Conservation (phyloP, 2,888 invertebrate species). For the Melolontha melolontha region DNA sequence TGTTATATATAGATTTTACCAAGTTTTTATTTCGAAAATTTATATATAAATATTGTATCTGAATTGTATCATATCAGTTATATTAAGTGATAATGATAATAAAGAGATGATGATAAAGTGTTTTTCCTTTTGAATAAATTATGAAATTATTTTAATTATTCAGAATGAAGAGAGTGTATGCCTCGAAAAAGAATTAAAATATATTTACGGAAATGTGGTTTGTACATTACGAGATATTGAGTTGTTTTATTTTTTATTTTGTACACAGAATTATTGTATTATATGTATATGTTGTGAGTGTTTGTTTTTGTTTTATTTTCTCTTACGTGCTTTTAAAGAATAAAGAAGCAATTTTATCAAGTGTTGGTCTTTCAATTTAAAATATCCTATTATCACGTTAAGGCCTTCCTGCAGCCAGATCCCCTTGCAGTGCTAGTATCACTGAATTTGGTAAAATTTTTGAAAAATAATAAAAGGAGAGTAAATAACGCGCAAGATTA, state of each 20-base stretch:
- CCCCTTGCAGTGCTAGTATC: too few species aligned
- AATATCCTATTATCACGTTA: too few species aligned
- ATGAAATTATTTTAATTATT: slow-evolving; percentile 26
- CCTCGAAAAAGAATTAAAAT: slow-evolving; percentile 10
- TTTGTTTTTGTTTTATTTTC: slow-evolving; percentile 49
- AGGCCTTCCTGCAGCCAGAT: too few species aligned
- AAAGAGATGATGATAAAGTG: slow-evolving; percentile 26
- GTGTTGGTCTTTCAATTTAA: neutral
- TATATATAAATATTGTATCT: slow-evolving; percentile 31
- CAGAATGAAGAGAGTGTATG: slow-evolving; percentile 20
- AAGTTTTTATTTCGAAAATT: slow-evolving; percentile 31
- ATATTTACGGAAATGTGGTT: slow-evolving; percentile 26
- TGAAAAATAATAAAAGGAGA: too few species aligned
- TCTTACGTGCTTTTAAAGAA: slow-evolving; percentile 44
- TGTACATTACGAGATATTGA: slow-evolving; percentile 27
- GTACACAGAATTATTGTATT: slow-evolving; percentile 45
- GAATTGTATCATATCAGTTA: slow-evolving; percentile 39
- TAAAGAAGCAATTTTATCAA: slow-evolving; percentile 39
- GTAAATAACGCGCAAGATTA: too few species aligned
- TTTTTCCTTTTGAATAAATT: slow-evolving; percentile 31
- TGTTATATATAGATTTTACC: slow-evolving; percentile 32
- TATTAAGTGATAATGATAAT: slow-evolving; percentile 36
- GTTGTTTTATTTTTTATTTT: slow-evolving; percentile 43
- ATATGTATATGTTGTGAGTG: slow-evolving; percentile 50
- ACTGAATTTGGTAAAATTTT: too few species aligned